Conservation (phyloP, 2,113 vertebrate species). For the Oreochromis niloticus region DNA sequence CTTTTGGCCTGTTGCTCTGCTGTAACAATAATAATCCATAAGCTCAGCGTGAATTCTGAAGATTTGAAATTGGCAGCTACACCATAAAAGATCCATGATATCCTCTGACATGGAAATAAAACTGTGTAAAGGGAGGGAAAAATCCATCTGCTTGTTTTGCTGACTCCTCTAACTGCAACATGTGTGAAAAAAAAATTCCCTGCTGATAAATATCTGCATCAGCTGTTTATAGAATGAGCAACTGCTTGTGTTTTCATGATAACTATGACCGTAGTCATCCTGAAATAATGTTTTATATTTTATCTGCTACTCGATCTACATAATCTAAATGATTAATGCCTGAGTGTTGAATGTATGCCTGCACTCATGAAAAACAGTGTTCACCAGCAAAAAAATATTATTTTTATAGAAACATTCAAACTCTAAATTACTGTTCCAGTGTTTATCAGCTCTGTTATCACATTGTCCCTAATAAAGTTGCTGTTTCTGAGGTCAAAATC, state of each 20-base stretch:
- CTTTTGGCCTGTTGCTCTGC: neutral
- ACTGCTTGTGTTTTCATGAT: neutral
- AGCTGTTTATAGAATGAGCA: slow-evolving; percentile 1
- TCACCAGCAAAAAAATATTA: neutral
- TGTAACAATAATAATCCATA: neutral
- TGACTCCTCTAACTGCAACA: neutral
- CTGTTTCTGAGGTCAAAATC: neutral
- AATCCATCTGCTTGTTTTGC: neutral
- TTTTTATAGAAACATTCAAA: neutral
- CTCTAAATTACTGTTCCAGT: neutral
- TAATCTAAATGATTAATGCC: neutral
- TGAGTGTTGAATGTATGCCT: neutral
- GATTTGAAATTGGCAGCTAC: neutral
- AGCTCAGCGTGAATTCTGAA: neutral
- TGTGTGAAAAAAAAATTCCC: slow-evolving; percentile 18
- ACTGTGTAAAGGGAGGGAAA: neutral
- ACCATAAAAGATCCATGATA: neutral
- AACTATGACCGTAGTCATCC: neutral
- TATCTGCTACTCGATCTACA: neutral
- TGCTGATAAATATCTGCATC: slow-evolving; percentile 31
- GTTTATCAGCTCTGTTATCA: neutral
- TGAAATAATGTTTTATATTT: neutral
- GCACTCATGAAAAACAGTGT: neutral
- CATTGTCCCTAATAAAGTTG: neutral
- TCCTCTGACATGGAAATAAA: neutral